Evolutionary conservation across 2,113 vertebrate species (phyloP), one percentile per base, ranked within the genome.

Genomic region (Leptosomus discolor): DNA sequence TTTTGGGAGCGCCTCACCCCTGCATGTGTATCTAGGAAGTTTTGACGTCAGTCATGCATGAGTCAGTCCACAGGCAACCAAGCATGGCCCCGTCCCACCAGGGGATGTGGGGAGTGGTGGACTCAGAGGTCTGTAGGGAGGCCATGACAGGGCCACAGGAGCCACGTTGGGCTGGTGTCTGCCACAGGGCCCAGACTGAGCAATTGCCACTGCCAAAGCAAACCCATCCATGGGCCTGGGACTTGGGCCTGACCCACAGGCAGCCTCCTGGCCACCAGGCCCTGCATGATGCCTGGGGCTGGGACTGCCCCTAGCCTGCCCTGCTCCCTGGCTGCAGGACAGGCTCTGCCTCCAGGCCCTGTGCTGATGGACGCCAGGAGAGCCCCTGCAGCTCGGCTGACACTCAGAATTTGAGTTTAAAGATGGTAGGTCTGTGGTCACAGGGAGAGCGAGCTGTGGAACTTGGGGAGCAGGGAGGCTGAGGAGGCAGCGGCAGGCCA

Each of bases 191-290:
- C 11, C 27, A 18, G 58, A 4, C 5, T 15, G 29, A 54, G 43
- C 0, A 0, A 19, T 4, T 12, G 32, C 8, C 1, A 0, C 19
- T 15, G 76, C 24, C 17, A 11, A 18, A 22, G 23, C 0, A 6
- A 4, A 24, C 4, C 50, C 8, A 1, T 12, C 24, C 2, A 5
- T 24, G 48, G 37, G 4, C 7, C 21, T 39, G 68, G 29, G 32
- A 10, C 23, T 8, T 1, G 1, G 27, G 30, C 9, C 6, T 29
- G 46, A 41, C 13, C 23, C 53, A 19, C 14, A 21, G 30, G 15
- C 39, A 36, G 6, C 39, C 16, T 45, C 15, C 45, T 27, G 15
- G 20, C 8, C 12, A 2, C 34, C 69, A 45, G 32, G 32, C 21
- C 30, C 36, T 61, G 63, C 39, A 13, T 5, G 7, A 0, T 3